Conservation (phyloP, 2,888 invertebrate genomes). For the Molorchus minor region DNA sequence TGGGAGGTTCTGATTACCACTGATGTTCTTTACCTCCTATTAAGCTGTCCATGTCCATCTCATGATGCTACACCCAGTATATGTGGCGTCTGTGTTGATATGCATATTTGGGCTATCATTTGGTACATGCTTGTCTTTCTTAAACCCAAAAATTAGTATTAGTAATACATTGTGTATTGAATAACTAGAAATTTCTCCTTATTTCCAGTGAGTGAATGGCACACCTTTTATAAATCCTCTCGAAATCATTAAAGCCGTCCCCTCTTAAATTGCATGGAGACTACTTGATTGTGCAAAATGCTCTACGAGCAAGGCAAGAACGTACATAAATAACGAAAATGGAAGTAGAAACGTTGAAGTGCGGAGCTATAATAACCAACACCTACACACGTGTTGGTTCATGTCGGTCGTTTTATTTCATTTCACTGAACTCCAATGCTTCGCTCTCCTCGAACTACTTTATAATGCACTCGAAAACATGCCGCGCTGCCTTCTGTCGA, state of each 20-base stretch:
- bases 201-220: neutral
- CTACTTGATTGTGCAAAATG: conserved; percentile 30
- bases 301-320: conserved; percentile 26
- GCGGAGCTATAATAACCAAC: conserved; percentile 31
- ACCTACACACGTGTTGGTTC: conserved; percentile 32
- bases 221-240: conserved; percentile 9
- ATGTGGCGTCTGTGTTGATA: no score
- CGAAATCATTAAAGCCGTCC: conserved; percentile 23
- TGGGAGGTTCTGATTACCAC: no score
- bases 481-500: conserved; percentile 33
- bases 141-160: no score
- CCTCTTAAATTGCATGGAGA: conserved; percentile 26
- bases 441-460: conserved; percentile 24
- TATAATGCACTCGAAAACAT: conserved; percentile 33
- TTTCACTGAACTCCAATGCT: conserved; percentile 36
- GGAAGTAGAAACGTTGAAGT: conserved; percentile 32
- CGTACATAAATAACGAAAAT: conserved; percentile 32
- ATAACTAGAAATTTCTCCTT: neutral
- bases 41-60: no score
- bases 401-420: conserved; percentile 33
- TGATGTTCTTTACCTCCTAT: no score
- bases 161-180: no score
- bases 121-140: no score
- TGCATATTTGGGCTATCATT: no score
- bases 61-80: no score